phyloP scores from a whole-genome alignment of 2,113 vertebrate species.

The Dinomys branickii region DNA sequence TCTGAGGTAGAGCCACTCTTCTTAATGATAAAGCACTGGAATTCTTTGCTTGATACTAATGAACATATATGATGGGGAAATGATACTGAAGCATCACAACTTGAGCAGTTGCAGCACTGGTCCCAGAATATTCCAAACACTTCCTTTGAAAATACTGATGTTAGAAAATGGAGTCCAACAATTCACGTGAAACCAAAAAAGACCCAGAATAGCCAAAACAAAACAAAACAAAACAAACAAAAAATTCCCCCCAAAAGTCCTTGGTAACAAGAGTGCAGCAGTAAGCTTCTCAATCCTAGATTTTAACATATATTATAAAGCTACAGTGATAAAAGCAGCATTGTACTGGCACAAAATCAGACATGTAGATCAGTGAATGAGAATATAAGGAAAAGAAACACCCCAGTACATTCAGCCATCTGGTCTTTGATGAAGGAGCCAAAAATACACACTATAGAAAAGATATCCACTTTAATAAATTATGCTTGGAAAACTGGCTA shows the following conservation, averaged over 20 bases:
- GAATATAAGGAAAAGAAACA: background rate
- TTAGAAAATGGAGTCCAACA: background rate
- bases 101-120: background rate
- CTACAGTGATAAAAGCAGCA: background rate
- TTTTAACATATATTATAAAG: background rate
- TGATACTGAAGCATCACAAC: background rate
- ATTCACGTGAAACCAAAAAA: background rate
- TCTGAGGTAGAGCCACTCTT: slow-evolving; percentile 19
- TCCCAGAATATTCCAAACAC: background rate
- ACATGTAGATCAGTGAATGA: background rate
- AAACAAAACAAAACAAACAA: background rate
- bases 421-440: background rate
- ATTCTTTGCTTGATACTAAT: slow-evolving; percentile 40
- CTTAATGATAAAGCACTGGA: slow-evolving; percentile 52
- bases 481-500: background rate
- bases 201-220: background rate
- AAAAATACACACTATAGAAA: background rate
- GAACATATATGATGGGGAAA: slow-evolving; percentile 36
- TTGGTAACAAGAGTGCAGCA: background rate
- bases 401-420: background rate
- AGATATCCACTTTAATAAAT: background rate
- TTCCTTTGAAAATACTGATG: background rate
- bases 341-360: background rate
- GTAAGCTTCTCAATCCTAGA: background rate
- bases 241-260: background rate